Percentiles rank a stretch among this genome's conserved stretches.
Evolutionary conservation across 2,113 vertebrate genomes (phyloP).

Genomic region (Triplophysa dalaica): DNA sequence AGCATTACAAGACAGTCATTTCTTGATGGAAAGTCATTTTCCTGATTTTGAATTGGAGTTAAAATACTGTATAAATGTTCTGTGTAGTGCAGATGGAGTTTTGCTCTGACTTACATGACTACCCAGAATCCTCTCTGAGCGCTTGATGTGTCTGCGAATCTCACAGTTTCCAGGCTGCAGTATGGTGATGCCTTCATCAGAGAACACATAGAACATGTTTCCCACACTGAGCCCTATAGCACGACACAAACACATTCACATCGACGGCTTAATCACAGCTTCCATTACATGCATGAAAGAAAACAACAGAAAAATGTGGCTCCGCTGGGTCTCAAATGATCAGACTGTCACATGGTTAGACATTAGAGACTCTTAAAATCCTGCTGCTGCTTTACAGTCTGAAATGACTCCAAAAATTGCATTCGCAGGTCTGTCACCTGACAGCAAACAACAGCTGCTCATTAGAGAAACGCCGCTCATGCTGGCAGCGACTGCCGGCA

Average conservation of each 20-base stretch:
- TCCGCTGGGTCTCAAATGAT: not conserved
- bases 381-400: not conserved
- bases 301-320: not conserved
- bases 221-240: constrained; percentile 81
- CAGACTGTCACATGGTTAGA: not conserved
- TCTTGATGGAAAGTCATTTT: no score
- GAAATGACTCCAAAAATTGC: constrained; percentile 21
- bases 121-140: constrained; percentile 84
- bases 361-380: constrained; percentile 9
- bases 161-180: constrained; percentile 90
- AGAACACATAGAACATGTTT: constrained; percentile 96
- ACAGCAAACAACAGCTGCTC: constrained; percentile 34
- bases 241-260: not conserved
- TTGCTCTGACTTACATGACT: constrained; percentile 81
- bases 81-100: not conserved
- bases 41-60: no score
- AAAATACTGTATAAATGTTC: no score
- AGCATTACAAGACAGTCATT: no score
- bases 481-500: not conserved
- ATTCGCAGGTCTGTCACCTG: constrained; percentile 34
- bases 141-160: constrained; percentile 85
- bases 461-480: constrained; percentile 8
- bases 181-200: constrained; percentile 84
- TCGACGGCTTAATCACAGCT: constrained; percentile 1
- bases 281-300: not conserved